Evolutionary conservation across 2,797 vertebrate species (phyloP), one percentile per base, ranked within the genome.

Genomic region (Telmatherina bonti): DNA sequence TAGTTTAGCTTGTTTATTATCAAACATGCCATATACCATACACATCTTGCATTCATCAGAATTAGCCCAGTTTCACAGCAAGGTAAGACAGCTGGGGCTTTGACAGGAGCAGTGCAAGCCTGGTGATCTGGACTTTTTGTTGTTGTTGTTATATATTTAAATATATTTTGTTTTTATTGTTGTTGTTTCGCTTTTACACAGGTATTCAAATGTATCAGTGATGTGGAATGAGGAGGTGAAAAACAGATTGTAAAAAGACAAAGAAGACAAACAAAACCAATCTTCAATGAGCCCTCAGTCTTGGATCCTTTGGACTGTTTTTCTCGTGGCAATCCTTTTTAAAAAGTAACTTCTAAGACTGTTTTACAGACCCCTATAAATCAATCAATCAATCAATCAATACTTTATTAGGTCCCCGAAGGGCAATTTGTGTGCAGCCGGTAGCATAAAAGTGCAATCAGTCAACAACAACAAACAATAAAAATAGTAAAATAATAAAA

Each of bases 1-100:
- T 47, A 22, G 49, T 73, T 78, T 70, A 51, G 38, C 13, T 65
- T 55, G 43, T 43, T 62, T 33, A 11, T 76, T 16, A 49, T 59
- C 33, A 26, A 49, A 61, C 31, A 56, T 61, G 22, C 8, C 30
- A 22, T 56, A 29, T 11, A 41, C 47, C 9, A 26, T 26, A 31
- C 18, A 36, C 31, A 1, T 54, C 33, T 38, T 59, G 6, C 36
- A 54, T 70, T 53, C 12, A 43, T 74, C 59, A 43, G 2, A 22
- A 11, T 33, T 61, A 22, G 29, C 0, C 29, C 10, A 27, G 29
- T 43, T 7, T 61, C 11, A 36, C 7, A 27, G 30, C 1, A 35
- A 26, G 18, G 68, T 24, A 24, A 1, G 22, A 38, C 56, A 76
- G 74, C 67, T 51, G 60, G 5, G 4, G 36, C 35, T 54, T 31